Base-by-base conservation (phyloP, 2,888 invertebrate genomes). In the Drosophila trichaetosa region DNA sequence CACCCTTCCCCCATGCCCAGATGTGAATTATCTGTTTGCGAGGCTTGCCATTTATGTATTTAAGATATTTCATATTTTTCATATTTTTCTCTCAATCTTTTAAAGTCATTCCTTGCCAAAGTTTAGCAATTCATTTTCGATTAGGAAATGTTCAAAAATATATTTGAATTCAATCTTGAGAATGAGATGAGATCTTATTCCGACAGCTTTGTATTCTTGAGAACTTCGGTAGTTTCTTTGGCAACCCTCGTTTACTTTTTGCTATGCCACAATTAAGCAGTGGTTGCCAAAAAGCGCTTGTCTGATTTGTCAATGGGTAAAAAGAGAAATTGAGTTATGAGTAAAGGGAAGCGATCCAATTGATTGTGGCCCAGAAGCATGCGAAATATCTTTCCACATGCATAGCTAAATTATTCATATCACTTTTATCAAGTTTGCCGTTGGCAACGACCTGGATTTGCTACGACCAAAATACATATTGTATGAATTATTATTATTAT, bases 401-500 rank as follows among this genome's bases (percentile, higher is more conserved):
- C 34, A 36, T 18, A 24, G 21, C 46, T 31, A 65, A 75, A 76
- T 79, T 79, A 69, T 69, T 79, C 79, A 75, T 79, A 61, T 75
- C 46, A 64, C 75, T 75, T 69, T 64, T 64, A 61, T 74, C 56
- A 63, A 79, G 73, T 78, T 73, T 57, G 42, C 53, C 66, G 67
- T 73, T 57, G 48, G 76, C 48, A 73, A 78, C 73, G 79, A 67
- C 62, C 38, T 34, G 60, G 58, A 62, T 71, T 69, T 36, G 31
- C 58, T 60, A 60, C 24, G 38, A 52, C 53, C 57, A 61, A 59
- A 71, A 78, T 74, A 72, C 34, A 70, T 54, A 65, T 66, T 72
- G 65, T 70, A 61, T 75, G 87, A 87, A 75, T 83, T 80, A 80
- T 82, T 77, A 73, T 75, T 60, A 69, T 34, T 56, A 27, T 27